Percentiles rank a stretch among this genome's conserved stretches.
These are phyloP conservation scores for Crocidura indochinensis DNA, from an alignment of 2,797 vertebrate genomes.

Conservation along the genomic window DNA sequence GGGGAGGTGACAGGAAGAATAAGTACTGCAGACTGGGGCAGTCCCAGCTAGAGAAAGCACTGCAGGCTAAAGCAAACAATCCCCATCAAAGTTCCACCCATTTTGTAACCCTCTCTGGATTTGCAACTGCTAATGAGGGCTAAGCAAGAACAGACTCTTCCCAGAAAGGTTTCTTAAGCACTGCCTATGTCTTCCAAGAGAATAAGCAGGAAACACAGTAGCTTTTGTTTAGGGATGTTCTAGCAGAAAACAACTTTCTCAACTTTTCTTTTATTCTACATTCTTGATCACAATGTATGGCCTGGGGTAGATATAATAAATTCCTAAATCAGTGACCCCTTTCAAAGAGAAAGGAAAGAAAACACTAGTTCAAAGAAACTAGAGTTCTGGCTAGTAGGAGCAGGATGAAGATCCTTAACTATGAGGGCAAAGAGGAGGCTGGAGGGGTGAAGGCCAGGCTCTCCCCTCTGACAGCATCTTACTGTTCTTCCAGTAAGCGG, in stretches of 20 bases:
- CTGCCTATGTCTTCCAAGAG: not conserved
- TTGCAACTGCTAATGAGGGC: not conserved
- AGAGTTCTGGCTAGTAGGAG: slow-evolving; percentile 23
- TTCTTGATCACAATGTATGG: not conserved
- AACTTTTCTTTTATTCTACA: slow-evolving; percentile 18
- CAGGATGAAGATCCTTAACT: slow-evolving; percentile 23
- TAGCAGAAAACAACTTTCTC: slow-evolving; percentile 49
- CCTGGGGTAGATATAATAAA: not conserved
- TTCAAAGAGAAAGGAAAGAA: not conserved
- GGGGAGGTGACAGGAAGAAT: slow-evolving; percentile 28
- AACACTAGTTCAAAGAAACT: slow-evolving; percentile 4
- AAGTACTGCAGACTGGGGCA: not conserved
- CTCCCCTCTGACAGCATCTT: slow-evolving; percentile 83
- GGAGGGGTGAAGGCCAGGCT: not conserved
- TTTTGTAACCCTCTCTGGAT: not conserved
- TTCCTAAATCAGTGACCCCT: slow-evolving; percentile 36
- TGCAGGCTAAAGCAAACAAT: slow-evolving; percentile 5
- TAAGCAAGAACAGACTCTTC: not conserved
- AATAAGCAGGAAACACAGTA: not conserved
- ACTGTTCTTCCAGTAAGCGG: slow-evolving; percentile 96
- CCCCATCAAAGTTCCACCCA: not conserved
- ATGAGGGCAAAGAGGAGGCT: not conserved
- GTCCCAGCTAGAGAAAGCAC: not conserved
- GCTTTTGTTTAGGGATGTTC: not conserved
- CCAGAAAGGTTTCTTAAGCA: not conserved